Percentiles rank a stretch among this genome's conserved stretches.
Conservation (phyloP, 2,888 invertebrate species). For the Tubulanus polymorphus region DNA sequence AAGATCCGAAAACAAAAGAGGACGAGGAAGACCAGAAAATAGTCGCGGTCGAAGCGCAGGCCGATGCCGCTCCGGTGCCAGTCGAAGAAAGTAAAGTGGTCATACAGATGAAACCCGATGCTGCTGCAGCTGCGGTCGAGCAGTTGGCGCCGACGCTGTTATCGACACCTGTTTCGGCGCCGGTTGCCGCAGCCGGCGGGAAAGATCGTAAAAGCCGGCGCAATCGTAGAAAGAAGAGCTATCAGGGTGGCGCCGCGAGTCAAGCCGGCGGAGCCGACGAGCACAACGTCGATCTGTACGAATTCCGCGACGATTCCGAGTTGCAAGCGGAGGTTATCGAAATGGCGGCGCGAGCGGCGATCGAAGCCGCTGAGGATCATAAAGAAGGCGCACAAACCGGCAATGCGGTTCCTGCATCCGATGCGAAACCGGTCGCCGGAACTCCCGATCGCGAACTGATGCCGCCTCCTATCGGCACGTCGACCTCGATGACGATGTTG, state of each 20-base stretch:
- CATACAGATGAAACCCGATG: background rate
- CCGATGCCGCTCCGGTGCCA: background rate
- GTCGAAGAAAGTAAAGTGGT: background rate
- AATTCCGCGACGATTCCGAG: background rate
- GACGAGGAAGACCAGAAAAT: background rate
- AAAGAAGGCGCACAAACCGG: background rate
- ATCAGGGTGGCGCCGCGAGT: background rate
- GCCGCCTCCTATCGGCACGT: background rate
- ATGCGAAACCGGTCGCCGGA: no score
- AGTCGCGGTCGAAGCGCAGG: background rate
- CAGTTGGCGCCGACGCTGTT: background rate
- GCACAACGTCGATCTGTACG: background rate
- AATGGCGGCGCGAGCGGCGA: background rate
- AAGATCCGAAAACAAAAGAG: background rate
- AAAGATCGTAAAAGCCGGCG: background rate
- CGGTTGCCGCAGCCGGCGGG: background rate
- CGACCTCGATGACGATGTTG: no score
- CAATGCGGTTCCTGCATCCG: background rate
- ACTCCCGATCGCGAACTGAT: background rate
- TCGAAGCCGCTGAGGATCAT: background rate
- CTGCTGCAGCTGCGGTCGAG: no score
- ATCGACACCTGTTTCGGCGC: background rate
- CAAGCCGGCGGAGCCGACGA: background rate
- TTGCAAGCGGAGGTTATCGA: background rate
- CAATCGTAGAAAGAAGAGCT: background rate